Evolutionary conservation across 1,140 invertebrate species (phyloP).

Genomic region (Aradophagus sp.): DNA sequence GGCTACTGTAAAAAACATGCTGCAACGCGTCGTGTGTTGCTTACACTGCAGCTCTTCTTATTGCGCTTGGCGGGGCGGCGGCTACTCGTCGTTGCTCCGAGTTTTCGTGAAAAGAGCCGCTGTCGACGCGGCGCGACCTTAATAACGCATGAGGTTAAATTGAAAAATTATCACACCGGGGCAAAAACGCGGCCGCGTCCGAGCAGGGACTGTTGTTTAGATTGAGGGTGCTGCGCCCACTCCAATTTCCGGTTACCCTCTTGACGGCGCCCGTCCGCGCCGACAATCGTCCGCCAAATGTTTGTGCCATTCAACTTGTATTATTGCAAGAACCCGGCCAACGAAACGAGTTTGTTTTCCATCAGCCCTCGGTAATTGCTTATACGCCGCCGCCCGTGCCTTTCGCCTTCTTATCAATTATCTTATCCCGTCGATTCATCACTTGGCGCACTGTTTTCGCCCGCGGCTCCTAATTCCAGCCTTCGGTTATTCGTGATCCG

Average conservation of each 20-base stretch:
- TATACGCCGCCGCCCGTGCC: neutral
- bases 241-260: constrained; percentile 52
- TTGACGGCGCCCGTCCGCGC: constrained; percentile 11
- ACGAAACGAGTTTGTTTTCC: constrained; percentile 3
- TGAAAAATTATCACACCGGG: constrained; percentile 75
- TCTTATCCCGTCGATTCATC: neutral
- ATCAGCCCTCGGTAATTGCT: neutral
- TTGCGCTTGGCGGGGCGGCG: constrained; percentile 56
- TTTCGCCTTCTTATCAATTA: neutral
- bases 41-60: constrained; percentile 66
- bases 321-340: constrained; percentile 10
- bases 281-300: constrained; percentile 13
- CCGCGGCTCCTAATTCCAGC: too few relatives aligned
- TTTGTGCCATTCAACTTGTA: constrained; percentile 31
- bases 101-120: constrained; percentile 66
- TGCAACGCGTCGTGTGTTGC: constrained; percentile 64
- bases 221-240: constrained; percentile 63
- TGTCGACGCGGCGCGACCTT: constrained; percentile 55
- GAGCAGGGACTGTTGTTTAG: constrained; percentile 61
- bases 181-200: constrained; percentile 44
- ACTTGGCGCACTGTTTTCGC: neutral
- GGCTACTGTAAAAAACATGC: constrained; percentile 73
- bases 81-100: constrained; percentile 71
- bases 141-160: constrained; percentile 74
- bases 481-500: too few relatives aligned